Percentiles rank a stretch among this genome's conserved stretches.
Conservation (phyloP, 2,113 vertebrate species). For the Fukomys damarensis region DNA sequence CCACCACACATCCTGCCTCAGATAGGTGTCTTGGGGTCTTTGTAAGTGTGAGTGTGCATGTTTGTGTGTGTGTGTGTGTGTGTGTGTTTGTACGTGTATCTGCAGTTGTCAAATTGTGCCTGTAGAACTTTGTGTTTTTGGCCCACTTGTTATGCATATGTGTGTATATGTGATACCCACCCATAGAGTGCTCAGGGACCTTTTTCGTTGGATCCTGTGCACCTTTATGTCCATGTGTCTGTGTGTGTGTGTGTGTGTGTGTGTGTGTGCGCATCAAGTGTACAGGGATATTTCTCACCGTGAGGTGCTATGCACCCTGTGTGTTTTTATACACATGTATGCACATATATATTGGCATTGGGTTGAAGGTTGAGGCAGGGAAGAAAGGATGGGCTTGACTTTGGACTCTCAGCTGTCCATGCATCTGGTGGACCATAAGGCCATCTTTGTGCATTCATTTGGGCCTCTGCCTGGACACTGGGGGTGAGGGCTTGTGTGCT, state of each 20-base stretch:
- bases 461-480: conserved; percentile 13
- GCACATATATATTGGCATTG: background rate
- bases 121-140: conserved; percentile 48
- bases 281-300: background rate
- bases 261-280: background rate
- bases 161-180: background rate
- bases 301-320: background rate
- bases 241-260: background rate
- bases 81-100: background rate
- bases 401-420: background rate
- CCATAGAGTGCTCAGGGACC: background rate
- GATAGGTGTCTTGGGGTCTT: conserved; percentile 12
- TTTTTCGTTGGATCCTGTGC: background rate
- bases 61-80: background rate
- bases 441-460: conserved; percentile 63
- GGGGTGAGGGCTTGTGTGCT: conserved; percentile 15
- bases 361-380: conserved; percentile 30
- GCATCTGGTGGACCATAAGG: conserved; percentile 1
- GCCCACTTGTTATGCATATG: background rate
- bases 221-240: conserved; percentile 20
- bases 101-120: background rate
- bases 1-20: background rate
- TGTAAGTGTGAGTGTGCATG: conserved; percentile 38
- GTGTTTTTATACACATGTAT: background rate
- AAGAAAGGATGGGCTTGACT: background rate